Conservation (phyloP, 1,140 invertebrate genomes). For the Meloidogyne exigua region DNA sequence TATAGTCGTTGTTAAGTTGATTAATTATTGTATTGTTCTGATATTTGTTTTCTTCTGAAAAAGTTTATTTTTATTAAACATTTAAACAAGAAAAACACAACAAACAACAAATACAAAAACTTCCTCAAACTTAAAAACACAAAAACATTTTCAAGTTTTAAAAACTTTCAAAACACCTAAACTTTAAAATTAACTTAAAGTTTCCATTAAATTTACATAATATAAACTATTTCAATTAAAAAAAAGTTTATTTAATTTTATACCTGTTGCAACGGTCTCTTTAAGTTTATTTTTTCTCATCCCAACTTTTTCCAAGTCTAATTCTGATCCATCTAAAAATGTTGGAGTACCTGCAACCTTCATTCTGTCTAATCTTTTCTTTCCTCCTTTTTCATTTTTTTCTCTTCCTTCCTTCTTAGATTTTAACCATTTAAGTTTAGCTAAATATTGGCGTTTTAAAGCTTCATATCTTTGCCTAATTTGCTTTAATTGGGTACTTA, state of each 20-base stretch:
- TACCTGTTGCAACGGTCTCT: neutral
- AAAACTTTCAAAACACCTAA: no score
- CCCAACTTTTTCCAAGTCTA: neutral
- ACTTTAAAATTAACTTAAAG: no score
- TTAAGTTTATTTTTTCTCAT: neutral
- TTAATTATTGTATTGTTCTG: neutral
- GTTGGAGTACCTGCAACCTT: conserved; percentile 16
- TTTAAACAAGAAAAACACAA: no score
- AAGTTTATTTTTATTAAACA: no score
- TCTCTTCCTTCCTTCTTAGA: neutral
- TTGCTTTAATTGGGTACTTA: conserved; percentile 12
- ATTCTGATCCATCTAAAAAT: conserved; percentile 13
- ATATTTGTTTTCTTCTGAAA: neutral
- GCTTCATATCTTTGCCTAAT: conserved; percentile 20
- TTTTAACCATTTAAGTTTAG: conserved; percentile 12
- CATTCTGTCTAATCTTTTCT: neutral
- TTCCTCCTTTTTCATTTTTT: neutral
- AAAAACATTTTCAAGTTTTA: no score
- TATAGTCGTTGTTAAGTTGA: neutral
- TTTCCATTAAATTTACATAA: no score
- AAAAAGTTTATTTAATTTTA: neutral
- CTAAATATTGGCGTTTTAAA: conserved; percentile 10
- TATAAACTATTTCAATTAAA: no score
- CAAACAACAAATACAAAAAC: no score
- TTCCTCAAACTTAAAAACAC: no score